phyloP scores from a whole-genome alignment of 2,888 invertebrate genomes.

The Erpobdella octoculata region DNA sequence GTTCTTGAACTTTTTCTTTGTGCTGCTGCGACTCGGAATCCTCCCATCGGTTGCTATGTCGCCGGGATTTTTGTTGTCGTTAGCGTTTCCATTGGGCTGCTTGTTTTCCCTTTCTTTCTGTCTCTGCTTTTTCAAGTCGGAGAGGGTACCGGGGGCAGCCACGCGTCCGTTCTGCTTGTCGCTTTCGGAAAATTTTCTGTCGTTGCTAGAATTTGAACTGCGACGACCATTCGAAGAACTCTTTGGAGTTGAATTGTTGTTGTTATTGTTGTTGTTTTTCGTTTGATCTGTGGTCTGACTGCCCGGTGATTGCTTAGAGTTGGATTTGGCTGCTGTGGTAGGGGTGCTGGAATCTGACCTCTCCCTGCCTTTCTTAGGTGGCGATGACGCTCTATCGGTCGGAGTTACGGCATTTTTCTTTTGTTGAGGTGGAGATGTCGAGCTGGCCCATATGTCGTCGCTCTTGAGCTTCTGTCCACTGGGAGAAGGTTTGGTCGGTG shows the following conservation, averaged over 20 bases:
- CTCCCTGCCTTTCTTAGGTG: too few relatives aligned
- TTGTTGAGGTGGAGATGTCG: not conserved
- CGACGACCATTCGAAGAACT: not conserved
- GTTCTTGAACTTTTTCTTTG: not conserved
- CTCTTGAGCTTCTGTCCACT: not conserved
- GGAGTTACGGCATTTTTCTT: not conserved
- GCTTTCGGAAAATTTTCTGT: not conserved
- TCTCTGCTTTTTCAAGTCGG: slow-evolving; percentile 4
- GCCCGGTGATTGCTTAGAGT: not conserved
- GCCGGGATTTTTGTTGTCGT: not conserved
- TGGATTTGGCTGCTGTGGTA: too few relatives aligned
- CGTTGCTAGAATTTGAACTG: not conserved
- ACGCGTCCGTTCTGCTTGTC: not conserved
- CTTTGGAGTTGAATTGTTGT: not conserved
- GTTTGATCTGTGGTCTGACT: not conserved
- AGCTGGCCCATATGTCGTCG: not conserved
- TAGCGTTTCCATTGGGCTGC: not conserved
- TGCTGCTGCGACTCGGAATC: not conserved
- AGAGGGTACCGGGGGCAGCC: not conserved
- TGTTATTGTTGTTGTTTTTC: too few relatives aligned
- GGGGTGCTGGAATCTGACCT: too few relatives aligned
- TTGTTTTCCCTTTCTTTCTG: not conserved
- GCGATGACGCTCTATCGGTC: too few relatives aligned
- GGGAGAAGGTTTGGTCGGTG: not conserved
- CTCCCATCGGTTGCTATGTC: not conserved